Evolutionary conservation across 2,797 vertebrate genomes (phyloP).

Genomic region (Schizopygopsis pylzovi): DNA sequence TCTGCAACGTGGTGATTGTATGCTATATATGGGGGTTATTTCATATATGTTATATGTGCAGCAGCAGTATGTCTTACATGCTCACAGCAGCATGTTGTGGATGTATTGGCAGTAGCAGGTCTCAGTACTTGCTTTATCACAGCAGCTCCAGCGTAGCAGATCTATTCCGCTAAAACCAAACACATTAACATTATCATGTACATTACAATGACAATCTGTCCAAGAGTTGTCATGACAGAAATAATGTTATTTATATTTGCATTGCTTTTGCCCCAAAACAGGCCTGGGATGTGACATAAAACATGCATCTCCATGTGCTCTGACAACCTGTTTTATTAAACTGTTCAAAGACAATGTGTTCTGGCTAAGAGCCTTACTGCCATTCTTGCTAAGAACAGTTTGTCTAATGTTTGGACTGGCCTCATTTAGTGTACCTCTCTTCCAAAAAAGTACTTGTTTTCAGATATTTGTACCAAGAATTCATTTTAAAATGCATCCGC

Average conservation of each 20-base stretch:
- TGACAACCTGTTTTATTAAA: not conserved
- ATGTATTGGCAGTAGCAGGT: not conserved
- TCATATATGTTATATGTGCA: not conserved
- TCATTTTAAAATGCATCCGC: not conserved
- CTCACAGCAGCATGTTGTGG: not conserved
- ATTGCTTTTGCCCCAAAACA: no score
- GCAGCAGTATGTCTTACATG: not conserved
- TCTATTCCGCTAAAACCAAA: no score
- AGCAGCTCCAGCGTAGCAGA: no score
- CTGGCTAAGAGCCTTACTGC: not conserved
- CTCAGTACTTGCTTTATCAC: no score
- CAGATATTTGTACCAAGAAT: not conserved
- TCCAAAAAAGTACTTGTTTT: conserved; percentile 1
- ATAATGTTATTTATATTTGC: no score
- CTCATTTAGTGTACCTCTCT: not conserved
- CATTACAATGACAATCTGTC: not conserved
- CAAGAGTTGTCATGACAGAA: not conserved
- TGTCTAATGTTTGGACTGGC: not conserved
- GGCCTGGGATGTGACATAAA: not conserved
- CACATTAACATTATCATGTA: no score
- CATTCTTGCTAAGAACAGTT: not conserved
- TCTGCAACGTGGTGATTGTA: not conserved
- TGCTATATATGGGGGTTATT: no score
- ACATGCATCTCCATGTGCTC: not conserved
- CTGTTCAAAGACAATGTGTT: not conserved